phyloP scores from a whole-genome alignment of 2,113 vertebrate genomes.

The Carassius carassius region DNA sequence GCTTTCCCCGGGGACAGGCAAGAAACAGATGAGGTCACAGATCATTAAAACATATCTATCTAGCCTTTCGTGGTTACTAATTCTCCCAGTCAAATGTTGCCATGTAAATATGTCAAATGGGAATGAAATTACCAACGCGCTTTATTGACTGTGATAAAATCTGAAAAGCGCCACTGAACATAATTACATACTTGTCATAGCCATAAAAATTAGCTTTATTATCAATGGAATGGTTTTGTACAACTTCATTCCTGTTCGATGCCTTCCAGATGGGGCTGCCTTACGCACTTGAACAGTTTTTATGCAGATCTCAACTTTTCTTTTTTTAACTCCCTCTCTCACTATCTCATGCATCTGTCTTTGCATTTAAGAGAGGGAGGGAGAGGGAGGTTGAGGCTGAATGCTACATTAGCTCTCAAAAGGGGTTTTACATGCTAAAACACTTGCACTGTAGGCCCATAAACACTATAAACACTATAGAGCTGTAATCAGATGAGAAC shows the following conservation, averaged over 20 bases:
- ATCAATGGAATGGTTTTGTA: constrained; percentile 99
- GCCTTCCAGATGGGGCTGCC: constrained; percentile 99
- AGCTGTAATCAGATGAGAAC: no score
- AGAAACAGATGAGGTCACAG: constrained; percentile 99
- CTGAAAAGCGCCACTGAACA: constrained; percentile 99
- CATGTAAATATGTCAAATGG: constrained; percentile 99
- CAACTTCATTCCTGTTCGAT: constrained; percentile 99
- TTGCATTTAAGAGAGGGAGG: constrained; percentile 37
- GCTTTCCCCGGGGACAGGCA: constrained; percentile 94
- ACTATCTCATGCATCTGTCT: constrained; percentile 40
- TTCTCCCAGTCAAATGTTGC: constrained; percentile 99
- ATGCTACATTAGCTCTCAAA: constrained; percentile 66
- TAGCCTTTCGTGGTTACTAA: constrained; percentile 97
- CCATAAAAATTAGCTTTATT: constrained; percentile 99
- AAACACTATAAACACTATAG: neutral
- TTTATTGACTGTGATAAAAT: constrained; percentile 99
- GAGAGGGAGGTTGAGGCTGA: constrained; percentile 63
- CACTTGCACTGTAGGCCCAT: constrained; percentile 38
- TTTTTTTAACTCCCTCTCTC: constrained; percentile 17
- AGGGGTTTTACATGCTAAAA: constrained; percentile 45
- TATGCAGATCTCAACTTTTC: constrained; percentile 82
- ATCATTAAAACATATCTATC: constrained; percentile 99
- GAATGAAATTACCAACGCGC: constrained; percentile 98
- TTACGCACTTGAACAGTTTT: constrained; percentile 97
- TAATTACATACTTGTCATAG: constrained; percentile 99